Evolutionary conservation across 2,888 invertebrate species (phyloP).

Genomic region (Priapulus caudatus): DNA sequence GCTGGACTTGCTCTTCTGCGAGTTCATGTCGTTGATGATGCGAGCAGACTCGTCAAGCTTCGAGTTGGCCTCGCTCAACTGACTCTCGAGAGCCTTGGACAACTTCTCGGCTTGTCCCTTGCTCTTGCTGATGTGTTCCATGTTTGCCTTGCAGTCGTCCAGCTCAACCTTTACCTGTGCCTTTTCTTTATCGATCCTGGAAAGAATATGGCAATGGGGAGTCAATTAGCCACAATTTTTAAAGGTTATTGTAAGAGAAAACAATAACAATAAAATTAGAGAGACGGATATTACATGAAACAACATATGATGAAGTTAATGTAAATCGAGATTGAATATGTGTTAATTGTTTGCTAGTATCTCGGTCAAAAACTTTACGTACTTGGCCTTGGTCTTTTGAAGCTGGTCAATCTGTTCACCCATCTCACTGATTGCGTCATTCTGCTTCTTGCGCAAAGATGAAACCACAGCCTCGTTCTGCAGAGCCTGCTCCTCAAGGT

Average conservation of each 20-base stretch:
- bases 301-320: background rate
- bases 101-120: constrained; percentile 98
- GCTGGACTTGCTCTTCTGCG: constrained; percentile 83
- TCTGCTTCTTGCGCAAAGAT: constrained; percentile 98
- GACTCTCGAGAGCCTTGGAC: constrained; percentile 91
- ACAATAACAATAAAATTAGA: background rate
- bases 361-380: constrained; percentile 22
- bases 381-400: constrained; percentile 99
- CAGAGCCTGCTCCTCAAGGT: constrained; percentile 96
- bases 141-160: constrained; percentile 91
- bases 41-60: constrained; percentile 96
- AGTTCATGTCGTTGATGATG: constrained; percentile 76
- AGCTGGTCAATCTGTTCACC: constrained; percentile 99
- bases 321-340: background rate
- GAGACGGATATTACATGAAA: background rate
- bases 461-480: constrained; percentile 95
- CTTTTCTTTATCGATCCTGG: constrained; percentile 96
- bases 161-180: constrained; percentile 92
- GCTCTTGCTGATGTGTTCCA: constrained; percentile 95
- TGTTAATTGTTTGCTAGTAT: background rate
- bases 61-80: constrained; percentile 83
- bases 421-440: constrained; percentile 98
- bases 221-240: too few relatives aligned
- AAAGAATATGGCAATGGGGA: too few relatives aligned
- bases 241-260: too few relatives aligned